Evolutionary conservation across 2,888 invertebrate genomes (phyloP), one percentile per base, ranked within the genome.

Genomic region (Psylliodes chrysocephalus): DNA sequence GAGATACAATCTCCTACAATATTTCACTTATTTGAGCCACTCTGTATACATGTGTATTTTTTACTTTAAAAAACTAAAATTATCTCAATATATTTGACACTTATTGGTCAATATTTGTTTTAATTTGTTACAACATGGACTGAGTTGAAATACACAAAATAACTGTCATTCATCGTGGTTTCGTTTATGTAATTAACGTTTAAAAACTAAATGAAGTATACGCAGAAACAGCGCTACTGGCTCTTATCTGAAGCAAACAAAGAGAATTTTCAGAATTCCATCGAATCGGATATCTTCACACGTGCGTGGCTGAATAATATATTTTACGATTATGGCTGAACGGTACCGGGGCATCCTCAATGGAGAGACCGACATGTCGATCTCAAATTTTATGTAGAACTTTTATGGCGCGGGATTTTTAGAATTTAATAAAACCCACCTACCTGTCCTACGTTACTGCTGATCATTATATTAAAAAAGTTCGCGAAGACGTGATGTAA

Each of bases 381-480:
- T 65, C 60, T 53, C 52, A 30, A 55, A 64, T 63, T 66, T 68
- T 61, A 66, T 61, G 65, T 65, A 47, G 54, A 68, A 63, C 51
- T 65, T 68, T 65, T 68, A 68, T 61, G 65, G 51, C 10, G 54
- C 54, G 54, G 60, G 54, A 65, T 64, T 68, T 68, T 62, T 63
- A 54, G 68, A 60, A 64, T 68, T 68, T 66, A 65, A 68, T 68
- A 65, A 63, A 68, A 68, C 47, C 47, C 68, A 68, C 65, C 64
- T 68, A 65, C 59, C 62, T 66, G 38, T 55, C 30, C 44, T 28
- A 40, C 65, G 60, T 59, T 42, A 63, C 38, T 55, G 47, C 61
- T 57, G 65, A 64, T 68, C 65, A 66, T 68, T 61, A 64, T 68
- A 68, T 68, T 68, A 55, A 66, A 68, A 66, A 68, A 68, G 68